Percentiles rank a stretch among this genome's conserved stretches.
Evolutionary conservation across 2,888 invertebrate genomes (phyloP).

Genomic region (Drosophila eohydei): DNA sequence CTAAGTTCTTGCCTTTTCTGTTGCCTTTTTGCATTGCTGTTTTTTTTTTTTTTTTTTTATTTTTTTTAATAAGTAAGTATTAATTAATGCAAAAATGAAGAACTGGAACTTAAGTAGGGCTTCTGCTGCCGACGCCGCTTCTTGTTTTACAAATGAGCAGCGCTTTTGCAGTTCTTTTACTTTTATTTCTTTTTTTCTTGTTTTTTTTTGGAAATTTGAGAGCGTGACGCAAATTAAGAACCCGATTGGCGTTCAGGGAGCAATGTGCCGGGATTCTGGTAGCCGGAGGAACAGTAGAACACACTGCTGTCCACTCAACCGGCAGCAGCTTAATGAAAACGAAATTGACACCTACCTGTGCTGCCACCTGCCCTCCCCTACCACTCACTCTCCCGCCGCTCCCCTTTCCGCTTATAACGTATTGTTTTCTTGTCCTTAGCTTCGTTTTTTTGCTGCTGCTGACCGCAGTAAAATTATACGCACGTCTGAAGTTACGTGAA

Average conservation of each 20-base stretch:
- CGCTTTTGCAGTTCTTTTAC: slow-evolving; percentile 40
- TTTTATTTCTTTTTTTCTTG: slow-evolving; percentile 17
- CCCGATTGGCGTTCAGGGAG: slow-evolving; percentile 50
- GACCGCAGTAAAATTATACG: slow-evolving; percentile 78
- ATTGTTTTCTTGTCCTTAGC: slow-evolving; percentile 31
- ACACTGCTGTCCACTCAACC: slow-evolving; percentile 63
- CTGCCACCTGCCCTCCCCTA: not conserved
- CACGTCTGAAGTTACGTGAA: slow-evolving; percentile 76
- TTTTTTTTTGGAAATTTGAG: slow-evolving; percentile 63
- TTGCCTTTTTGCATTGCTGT: slow-evolving; percentile 18
- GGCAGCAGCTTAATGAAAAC: slow-evolving; percentile 79
- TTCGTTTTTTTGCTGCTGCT: slow-evolving; percentile 28
- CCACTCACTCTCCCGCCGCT: not conserved
- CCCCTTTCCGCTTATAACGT: slow-evolving; percentile 22
- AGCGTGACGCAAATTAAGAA: slow-evolving; percentile 67
- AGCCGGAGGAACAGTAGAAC: not conserved
- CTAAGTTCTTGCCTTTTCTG: slow-evolving; percentile 30
- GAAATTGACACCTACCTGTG: slow-evolving; percentile 75
- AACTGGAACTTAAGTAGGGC: slow-evolving; percentile 69
- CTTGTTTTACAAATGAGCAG: slow-evolving; percentile 71
- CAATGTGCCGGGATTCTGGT: slow-evolving; percentile 17
- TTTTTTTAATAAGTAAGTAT: slow-evolving; percentile 66
- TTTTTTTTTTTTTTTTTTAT: slow-evolving; percentile 5
- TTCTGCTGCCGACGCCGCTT: slow-evolving; percentile 54
- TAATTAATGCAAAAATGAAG: slow-evolving; percentile 76